Percentiles rank a stretch among this genome's conserved stretches.
phyloP scores from a whole-genome alignment of 1,140 invertebrate genomes.

The Lucilia sericata region DNA sequence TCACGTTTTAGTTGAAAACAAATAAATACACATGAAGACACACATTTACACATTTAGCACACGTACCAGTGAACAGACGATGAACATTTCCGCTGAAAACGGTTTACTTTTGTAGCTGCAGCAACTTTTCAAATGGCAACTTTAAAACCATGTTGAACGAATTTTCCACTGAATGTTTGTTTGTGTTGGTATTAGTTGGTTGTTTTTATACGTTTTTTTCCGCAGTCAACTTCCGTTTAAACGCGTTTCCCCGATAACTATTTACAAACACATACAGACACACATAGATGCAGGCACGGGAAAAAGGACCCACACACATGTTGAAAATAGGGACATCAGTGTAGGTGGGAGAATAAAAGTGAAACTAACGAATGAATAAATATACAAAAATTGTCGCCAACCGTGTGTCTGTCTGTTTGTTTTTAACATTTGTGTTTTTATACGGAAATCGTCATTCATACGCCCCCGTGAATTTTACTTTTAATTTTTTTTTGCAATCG shows the following conservation, averaged over 20 bases:
- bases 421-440: background rate
- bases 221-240: background rate
- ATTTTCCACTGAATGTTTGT: background rate
- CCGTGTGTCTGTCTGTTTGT: background rate
- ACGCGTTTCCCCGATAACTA: background rate
- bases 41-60: background rate
- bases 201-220: too few species aligned
- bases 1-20: slow-evolving; percentile 18
- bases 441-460: slow-evolving; percentile 20
- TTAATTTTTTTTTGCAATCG: background rate
- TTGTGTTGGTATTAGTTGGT: background rate
- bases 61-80: background rate
- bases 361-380: background rate
- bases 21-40: background rate
- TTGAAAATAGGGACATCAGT: background rate
- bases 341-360: background rate
- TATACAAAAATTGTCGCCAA: background rate
- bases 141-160: slow-evolving; percentile 1
- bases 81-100: slow-evolving; percentile 7
- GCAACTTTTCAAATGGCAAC: slow-evolving; percentile 13
- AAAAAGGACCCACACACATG: background rate
- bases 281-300: background rate
- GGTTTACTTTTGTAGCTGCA: background rate
- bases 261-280: background rate
- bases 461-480: background rate